These are phyloP conservation scores for Scaptomyza hsui DNA, from an alignment of 1,140 invertebrate genomes.

Conservation along the genomic window DNA sequence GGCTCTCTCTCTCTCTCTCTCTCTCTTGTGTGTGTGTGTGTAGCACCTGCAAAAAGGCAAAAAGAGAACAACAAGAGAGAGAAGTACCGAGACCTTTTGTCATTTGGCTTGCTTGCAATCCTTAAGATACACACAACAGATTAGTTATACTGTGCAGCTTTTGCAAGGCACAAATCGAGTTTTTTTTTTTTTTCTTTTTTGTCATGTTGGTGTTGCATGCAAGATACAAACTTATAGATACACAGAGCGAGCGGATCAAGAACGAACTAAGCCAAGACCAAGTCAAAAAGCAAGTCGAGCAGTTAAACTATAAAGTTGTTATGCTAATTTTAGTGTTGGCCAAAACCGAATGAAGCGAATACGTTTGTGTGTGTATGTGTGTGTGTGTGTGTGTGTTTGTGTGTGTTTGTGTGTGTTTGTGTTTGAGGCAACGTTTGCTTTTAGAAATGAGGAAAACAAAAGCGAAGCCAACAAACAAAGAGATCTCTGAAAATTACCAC, in stretches of 20 bases:
- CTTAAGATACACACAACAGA: conserved; percentile 71
- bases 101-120: conserved; percentile 53
- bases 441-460: conserved; percentile 75
- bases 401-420: not conserved
- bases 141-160: conserved; percentile 49
- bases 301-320: conserved; percentile 84
- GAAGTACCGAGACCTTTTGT: conserved; percentile 49
- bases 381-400: not conserved
- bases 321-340: conserved; percentile 83
- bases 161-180: conserved; percentile 32
- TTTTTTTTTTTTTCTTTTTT: conserved; percentile 43
- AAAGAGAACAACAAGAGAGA: not conserved
- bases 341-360: conserved; percentile 20
- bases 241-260: conserved; percentile 39
- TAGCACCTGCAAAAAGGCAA: conserved; percentile 32
- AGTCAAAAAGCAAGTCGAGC: conserved; percentile 37
- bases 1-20: no score
- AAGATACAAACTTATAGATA: conserved; percentile 79
- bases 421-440: conserved; percentile 21
- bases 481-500: conserved; percentile 81
- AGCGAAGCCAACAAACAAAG: conserved; percentile 51
- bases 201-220: conserved; percentile 57
- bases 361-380: not conserved
- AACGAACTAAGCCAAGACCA: conserved; percentile 27
- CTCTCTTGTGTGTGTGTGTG: no score